Percentiles rank a stretch among this genome's conserved stretches.
Conservation (phyloP, 2,888 invertebrate species). For the Synergus japonicus region DNA sequence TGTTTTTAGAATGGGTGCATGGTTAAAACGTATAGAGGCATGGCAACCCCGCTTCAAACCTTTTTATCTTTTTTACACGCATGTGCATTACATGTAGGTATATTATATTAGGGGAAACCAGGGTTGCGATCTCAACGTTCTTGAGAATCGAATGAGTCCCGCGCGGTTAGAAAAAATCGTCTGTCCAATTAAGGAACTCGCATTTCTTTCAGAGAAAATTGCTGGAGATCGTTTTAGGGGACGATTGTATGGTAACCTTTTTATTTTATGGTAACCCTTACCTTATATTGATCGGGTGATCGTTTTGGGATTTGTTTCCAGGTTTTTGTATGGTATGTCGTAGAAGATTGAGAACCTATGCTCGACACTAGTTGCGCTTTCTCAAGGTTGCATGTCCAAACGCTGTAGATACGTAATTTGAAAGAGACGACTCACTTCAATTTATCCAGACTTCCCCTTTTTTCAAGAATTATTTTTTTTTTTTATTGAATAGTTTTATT, state of each 20-base stretch:
- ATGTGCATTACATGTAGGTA: conserved; percentile 7
- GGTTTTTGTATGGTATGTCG: conserved; percentile 13
- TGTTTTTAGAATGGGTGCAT: conserved; percentile 18
- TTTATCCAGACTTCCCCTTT: not conserved
- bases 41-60: conserved; percentile 29
- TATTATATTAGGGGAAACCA: conserved; percentile 1
- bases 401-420: conserved; percentile 43
- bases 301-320: not conserved
- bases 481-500: no score
- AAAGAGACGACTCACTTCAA: not conserved
- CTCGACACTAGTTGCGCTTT: conserved; percentile 64
- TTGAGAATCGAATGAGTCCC: conserved; percentile 28
- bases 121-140: conserved; percentile 20
- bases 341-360: conserved; percentile 48
- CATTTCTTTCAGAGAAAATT: not conserved
- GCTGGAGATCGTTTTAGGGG: not conserved
- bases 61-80: conserved; percentile 10
- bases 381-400: conserved; percentile 61
- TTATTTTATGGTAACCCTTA: not conserved
- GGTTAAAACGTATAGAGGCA: not conserved
- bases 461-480: no score
- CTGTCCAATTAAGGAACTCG: not conserved
- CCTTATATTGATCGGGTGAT: not conserved
- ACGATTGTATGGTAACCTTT: not conserved
- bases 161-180: not conserved